These are phyloP conservation scores for Pungitius pungitius DNA, from an alignment of 2,113 vertebrate species.

Conservation along the genomic window DNA sequence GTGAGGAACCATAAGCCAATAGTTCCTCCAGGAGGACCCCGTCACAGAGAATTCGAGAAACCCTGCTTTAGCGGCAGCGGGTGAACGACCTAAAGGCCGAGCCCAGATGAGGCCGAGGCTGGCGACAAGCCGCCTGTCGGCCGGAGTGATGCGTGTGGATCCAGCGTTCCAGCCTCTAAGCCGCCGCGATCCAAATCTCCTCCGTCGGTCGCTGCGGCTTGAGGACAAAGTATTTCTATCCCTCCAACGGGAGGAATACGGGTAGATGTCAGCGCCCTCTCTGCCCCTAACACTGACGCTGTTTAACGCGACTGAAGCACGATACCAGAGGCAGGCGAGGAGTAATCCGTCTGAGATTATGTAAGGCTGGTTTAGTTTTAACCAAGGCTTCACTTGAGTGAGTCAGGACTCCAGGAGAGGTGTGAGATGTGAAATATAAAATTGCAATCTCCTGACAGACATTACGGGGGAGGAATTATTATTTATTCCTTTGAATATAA, in stretches of 20 bases:
- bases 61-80: conserved; percentile 23
- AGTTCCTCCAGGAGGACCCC: conserved; percentile 34
- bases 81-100: conserved; percentile 57
- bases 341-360: conserved; percentile 57
- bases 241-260: background rate
- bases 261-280: conserved; percentile 11
- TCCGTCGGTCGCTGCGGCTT: conserved; percentile 37
- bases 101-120: conserved; percentile 16
- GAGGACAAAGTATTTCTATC: conserved; percentile 31
- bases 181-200: conserved; percentile 34
- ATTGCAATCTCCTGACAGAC: conserved; percentile 58
- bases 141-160: conserved; percentile 63
- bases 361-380: conserved; percentile 50
- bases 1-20: conserved; percentile 9
- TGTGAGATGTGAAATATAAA: conserved; percentile 50
- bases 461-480: conserved; percentile 47
- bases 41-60: conserved; percentile 18
- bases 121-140: conserved; percentile 35
- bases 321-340: conserved; percentile 21
- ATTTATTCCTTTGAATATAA: conserved; percentile 52
- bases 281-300: conserved; percentile 15
- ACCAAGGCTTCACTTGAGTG: conserved; percentile 39
- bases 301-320: conserved; percentile 28
- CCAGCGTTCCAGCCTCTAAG: conserved; percentile 51
- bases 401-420: conserved; percentile 52